Evolutionary conservation across 1,140 invertebrate genomes (phyloP), one percentile per base, ranked within the genome.

Genomic region (Sminthurides bifidus): DNA sequence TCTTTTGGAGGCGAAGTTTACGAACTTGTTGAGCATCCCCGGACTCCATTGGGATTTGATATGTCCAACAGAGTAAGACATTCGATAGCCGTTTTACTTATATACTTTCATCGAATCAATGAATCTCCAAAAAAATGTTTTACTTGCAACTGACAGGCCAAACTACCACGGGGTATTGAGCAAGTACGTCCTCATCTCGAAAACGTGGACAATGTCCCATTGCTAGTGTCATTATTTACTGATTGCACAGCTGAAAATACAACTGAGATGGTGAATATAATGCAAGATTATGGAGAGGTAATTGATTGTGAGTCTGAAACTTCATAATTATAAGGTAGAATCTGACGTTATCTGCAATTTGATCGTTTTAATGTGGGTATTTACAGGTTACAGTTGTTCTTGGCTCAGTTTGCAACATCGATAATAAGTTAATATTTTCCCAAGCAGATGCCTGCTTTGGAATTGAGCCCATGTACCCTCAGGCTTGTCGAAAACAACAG

Each of bases 141-240:
- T n/a, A n/a, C 30, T 2, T 38, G 21, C 35, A 6, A 53, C 45
- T 71, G 71, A 15, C 63, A 87, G 79, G 89, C 93, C 1, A 93
- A 95, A 73, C 73, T 98, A 52, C 94, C 94, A 0, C 78, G 89
- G 49, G 94, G 94, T 29, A 97, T 97, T 60, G 88, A 96, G 65
- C 93, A 96, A 71, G 96, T 97, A 59, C 77, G 92, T 23, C 92
- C 92, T 0, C 94, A 98, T 71, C 80, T 98, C 53, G 85, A 93
- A 69, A 77, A 86, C 63, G 88, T 97, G 61, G 94, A 98, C 70
- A 97, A 97, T 75, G 93, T 98, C 31, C 94, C 94, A 1, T 72
- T 98, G 12, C 76, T 95, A 38, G 93, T 98, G 1, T 95, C 92
- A 0, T 75, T 98, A 1, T 98, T 97, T 68, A 97, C 93, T 2